phyloP scores from a whole-genome alignment of 2,888 invertebrate species.

The Sphaerophoria rueppellii region DNA sequence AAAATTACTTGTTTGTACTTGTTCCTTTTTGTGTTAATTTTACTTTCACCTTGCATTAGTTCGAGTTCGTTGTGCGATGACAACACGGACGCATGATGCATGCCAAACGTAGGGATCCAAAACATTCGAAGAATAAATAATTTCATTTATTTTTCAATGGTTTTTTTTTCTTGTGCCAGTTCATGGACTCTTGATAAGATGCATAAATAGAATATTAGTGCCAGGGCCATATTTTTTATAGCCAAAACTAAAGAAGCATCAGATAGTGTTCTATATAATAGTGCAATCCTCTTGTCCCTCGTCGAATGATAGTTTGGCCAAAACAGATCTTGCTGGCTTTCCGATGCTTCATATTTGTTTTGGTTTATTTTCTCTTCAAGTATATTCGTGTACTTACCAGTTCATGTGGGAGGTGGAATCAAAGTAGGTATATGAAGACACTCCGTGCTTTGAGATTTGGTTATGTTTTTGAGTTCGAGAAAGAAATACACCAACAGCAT shows the following conservation, averaged over 20 bases:
- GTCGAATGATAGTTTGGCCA: background rate
- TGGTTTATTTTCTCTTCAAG: background rate
- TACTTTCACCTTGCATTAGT: conserved; percentile 62
- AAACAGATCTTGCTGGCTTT: conserved; percentile 39
- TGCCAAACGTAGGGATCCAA: conserved; percentile 48
- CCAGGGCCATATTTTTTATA: conserved; percentile 42
- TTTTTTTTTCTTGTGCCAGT: conserved; percentile 13
- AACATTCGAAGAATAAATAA: conserved; percentile 8
- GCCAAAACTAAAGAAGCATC: conserved; percentile 27
- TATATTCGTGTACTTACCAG: conserved; percentile 5
- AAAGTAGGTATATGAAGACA: background rate
- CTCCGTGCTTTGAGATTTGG: background rate
- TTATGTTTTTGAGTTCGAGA: no score
- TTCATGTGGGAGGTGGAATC: conserved; percentile 6
- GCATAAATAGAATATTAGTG: conserved; percentile 52
- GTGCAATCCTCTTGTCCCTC: background rate
- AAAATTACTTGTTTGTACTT: conserved; percentile 20
- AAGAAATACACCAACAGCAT: no score
- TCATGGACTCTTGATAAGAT: conserved; percentile 49
- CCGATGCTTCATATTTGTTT: conserved; percentile 3
- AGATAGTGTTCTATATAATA: conserved; percentile 37
- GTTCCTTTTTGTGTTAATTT: conserved; percentile 49
- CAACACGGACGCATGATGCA: conserved; percentile 35
- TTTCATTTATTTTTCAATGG: conserved; percentile 17
- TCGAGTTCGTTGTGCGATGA: background rate